Evolutionary conservation across 2,888 invertebrate genomes (phyloP), one percentile per base, ranked within the genome.

Genomic region (Lasius fuliginosus): DNA sequence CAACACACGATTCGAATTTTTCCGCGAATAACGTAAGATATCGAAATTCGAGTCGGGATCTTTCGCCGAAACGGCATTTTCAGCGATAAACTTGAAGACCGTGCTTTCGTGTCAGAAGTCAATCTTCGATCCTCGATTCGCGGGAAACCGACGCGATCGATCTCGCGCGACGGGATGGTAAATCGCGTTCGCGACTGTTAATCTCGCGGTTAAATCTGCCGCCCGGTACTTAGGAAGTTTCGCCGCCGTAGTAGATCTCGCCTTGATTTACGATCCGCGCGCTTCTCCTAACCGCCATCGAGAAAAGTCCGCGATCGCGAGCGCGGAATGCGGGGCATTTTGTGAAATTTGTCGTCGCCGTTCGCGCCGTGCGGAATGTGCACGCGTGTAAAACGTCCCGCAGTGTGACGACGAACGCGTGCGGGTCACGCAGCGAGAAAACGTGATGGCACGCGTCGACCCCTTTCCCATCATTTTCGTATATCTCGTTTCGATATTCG

Each of bases 361-460:
- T 73, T 18, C 65, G 85, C 65, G 56, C 30, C 53, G 69, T 73
- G 23, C 65, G 85, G n/a, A 46, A 60, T 53, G 49, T 53, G 49
- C 60, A n/a, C 53, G 36, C 76, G 60, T 23, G 49, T 30, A 83
- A 81, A 82, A 85, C 67, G 86, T 33, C 42, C 74, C 40, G 42
- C 11, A 67, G 76, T 76, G 49, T 85, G 40, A 67, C 69, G 67
- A 71, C 46, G 69, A 9, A 58, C 27, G 46, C 84, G 82, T 65
- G 75, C 69, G 74, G 68, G 64, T 76, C 69, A 68, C 74, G 85
- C 53, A 60, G 64, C 84, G 77, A 83, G 73, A 73, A 85, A 79
- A 85, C 90, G 87, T 87, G 89, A 89, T 40, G 90, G 87, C 85
- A 88, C 86, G 87, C 85, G 83, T 81, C 87, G 89, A 82, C 86